Base-by-base conservation (phyloP, 2,797 vertebrate genomes). In the Mormyrus hasselquistii region DNA sequence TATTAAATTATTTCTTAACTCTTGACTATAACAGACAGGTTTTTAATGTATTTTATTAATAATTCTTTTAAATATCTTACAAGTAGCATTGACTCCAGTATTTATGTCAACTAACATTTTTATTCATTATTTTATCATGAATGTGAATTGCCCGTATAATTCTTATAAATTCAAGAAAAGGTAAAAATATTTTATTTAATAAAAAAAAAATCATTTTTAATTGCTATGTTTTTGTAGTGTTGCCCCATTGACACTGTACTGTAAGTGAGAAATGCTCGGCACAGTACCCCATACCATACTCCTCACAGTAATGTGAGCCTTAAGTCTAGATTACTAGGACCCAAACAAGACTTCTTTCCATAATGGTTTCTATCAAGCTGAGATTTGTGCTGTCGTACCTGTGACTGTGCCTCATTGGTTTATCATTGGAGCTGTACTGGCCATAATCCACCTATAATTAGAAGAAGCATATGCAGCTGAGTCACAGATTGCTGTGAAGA, bases 371-470 rank as follows among this genome's bases (percentile, higher is more conserved):
- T 87, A 41, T 52, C 5, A 16, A 29, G 49, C 12, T 29, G 29
- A 55, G 53, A 38, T 41, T 87, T 44, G 34, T 87, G 16, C 85
- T 38, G 25, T 19, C 10, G 2, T 87, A 79, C 52, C 12, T 87
- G 47, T 87, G 29, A 57, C 8, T 55, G 3, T 14, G 50, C 22
- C 65, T 86, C 50, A 38, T 16, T 50, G 50, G 47, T 49, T 49
- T 29, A 50, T 86, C n/a, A 69, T 9, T 86, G 50, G 84, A 52
- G 84, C 50, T 86, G 25, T 55, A 57, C 12, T 16, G 82, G 47
- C 83, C 5, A 53, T 50, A 86, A 86, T 86, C 50, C 47, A 53
- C n/a, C 83, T 86, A 86, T 52, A 52, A 85, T 85, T 85, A 49
- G 44, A 52, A n/a, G 22, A 52, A 50, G n/a, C 44, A 25, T 84